Base-by-base conservation (phyloP, 1,140 invertebrate species). In the Babylonia areolata region DNA sequence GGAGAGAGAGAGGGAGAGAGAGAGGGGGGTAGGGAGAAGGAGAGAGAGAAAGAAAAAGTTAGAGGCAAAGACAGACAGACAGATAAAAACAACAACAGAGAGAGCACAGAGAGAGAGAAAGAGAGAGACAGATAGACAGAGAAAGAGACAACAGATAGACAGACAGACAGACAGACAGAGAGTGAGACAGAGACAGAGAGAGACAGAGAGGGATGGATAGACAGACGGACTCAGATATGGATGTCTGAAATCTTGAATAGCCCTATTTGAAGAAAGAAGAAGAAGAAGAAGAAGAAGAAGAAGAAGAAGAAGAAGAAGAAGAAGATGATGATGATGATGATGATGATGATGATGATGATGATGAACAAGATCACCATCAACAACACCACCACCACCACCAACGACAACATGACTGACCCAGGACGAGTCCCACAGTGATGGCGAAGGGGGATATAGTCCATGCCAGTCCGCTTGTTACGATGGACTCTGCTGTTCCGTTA, bases 381-480 rank as follows among this genome's bases (percentile, higher is more conserved):
- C 0, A 64, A 23, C 9, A 51, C 9, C 46, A 51, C 9, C 46
- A 51, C 9, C 46, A 71, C 0, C 33, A 71, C 69, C 69, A 3
- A 64, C 15, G 28, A 64, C 6, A 58, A 12, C 1, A 11, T 0
- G 51, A 64, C 85, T 81, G 75, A 90, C 89, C 89, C 2, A 90
- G 64, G n/a, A 71, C 79, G 3, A 90, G 81, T 23, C 89, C 88
- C 5, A 89, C 31, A 35, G 75, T 83, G 77, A 90, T 88, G 35
- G 84, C 89, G 71, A 90, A 85, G 11, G 90, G 90, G 23, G 88
- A 81, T 20, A 90, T 80, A 20, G 87, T 89, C 97, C 98, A 99
- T 1, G 88, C 82, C 23, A 92, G 85, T 6, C 92, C 92, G 85
- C 81, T 46, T 3, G 84, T 86, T 0, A 84, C 86, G 17, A 92